Base-by-base conservation (phyloP, 2,113 vertebrate species). In the Edolisoma coerulescens region DNA sequence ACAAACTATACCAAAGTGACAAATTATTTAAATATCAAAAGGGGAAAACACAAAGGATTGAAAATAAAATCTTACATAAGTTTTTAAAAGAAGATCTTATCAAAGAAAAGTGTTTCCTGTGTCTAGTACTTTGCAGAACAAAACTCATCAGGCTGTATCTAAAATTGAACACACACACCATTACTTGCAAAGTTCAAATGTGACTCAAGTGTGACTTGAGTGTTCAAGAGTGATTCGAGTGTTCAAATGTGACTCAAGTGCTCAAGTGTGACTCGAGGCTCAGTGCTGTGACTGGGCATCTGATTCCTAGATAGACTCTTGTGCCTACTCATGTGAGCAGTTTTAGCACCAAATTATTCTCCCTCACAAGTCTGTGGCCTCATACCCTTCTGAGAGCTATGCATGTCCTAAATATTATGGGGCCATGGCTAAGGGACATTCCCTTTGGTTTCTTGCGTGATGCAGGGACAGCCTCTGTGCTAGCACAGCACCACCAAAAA, bases 391-490 rank as follows among this genome's bases (percentile, higher is more conserved):
- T 33, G 50, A 89, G 42, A 86, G 35, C 7, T 33, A 18, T 6
- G 6, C 15, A 7, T 7, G 21, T n/a, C 41, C 32, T 61, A 49
- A 45, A 9, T 35, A 79, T 41, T 47, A 42, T 3, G 33, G 42
- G 26, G 59, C 33, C 27, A 47, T 0, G 1, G 11, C 13, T 68
- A 49, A 45, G 0, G 1, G 32, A 32, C 26, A 11, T 33, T 65
- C 7, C 15, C 19, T 70, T 56, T 50, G 27, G 10, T 59, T 83
- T 80, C 71, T 63, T 44, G 24, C 85, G 32, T n/a, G 17, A 50
- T 27, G 8, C 24, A 27, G 6, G 12, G 33, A 90, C 18, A 74
- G 33, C 17, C 15, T 75, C 22, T 57, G n/a, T 53, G 16, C 57
- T 64, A 28, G 16, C 53, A 60, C 28, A 87, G 23, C 26, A 26